Conservation (phyloP, 1,140 invertebrate species). For the Cherax destructor region DNA sequence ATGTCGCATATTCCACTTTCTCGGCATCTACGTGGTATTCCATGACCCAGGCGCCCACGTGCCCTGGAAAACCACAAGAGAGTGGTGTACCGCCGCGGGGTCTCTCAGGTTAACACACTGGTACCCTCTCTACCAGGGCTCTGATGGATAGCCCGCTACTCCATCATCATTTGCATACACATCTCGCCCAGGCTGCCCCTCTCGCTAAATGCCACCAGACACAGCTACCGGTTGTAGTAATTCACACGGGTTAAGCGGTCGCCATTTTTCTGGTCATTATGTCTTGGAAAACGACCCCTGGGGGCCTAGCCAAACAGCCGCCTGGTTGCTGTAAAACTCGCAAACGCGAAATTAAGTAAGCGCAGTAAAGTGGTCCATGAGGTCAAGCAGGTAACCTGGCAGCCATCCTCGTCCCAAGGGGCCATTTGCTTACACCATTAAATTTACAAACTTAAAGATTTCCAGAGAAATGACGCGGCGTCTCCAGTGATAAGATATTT, state of each 20-base stretch:
- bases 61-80: background rate
- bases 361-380: conserved; percentile 21
- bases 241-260: conserved; percentile 40
- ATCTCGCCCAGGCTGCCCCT: background rate
- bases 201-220: conserved; percentile 25
- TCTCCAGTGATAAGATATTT: too few relatives aligned
- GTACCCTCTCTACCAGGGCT: background rate
- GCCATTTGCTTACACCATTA: too few relatives aligned
- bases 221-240: conserved; percentile 49
- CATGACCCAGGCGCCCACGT: background rate
- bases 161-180: conserved; percentile 46
- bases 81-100: too few relatives aligned
- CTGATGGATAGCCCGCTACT: conserved; percentile 24
- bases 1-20: too few relatives aligned
- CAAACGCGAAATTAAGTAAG: conserved; percentile 43
- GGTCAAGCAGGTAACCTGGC: too few relatives aligned
- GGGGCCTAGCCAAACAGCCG: background rate
- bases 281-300: background rate
- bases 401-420: background rate
- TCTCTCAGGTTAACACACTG: background rate
- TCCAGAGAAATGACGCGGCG: too few relatives aligned
- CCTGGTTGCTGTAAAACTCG: conserved; percentile 21
- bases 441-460: too few relatives aligned
- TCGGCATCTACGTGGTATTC: too few relatives aligned
- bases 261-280: conserved; percentile 53